phyloP scores from a whole-genome alignment of 37 sponge, comb jelly and placozoan genomes.

The Petrosia ficiformis region DNA sequence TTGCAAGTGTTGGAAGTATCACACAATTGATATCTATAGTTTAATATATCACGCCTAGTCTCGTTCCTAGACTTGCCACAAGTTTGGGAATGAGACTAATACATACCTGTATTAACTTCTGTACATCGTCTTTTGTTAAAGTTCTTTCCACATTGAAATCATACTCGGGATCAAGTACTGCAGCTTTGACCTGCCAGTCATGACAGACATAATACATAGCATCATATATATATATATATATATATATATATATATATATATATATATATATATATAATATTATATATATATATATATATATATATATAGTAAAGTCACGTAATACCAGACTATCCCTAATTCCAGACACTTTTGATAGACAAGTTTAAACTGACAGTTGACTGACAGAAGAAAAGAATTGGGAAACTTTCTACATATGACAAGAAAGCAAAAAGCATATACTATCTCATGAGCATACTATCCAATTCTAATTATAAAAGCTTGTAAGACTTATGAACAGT shows the following conservation, averaged over 20 bases:
- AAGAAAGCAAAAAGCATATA: too few relatives aligned
- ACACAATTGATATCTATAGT: too few relatives aligned
- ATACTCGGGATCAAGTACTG: slow-evolving; percentile 96
- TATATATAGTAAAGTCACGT: too few relatives aligned
- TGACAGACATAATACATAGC: background rate
- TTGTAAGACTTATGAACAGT: too few relatives aligned
- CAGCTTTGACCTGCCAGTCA: slow-evolving; percentile 95
- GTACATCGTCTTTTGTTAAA: slow-evolving; percentile 93
- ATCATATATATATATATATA: background rate
- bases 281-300: too few relatives aligned
- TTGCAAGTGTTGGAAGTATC: too few relatives aligned
- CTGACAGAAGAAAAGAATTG: background rate
- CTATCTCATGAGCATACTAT: too few relatives aligned
- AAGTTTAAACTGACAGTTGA: too few relatives aligned
- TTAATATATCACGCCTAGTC: too few relatives aligned
- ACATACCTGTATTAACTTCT: slow-evolving; percentile 86
- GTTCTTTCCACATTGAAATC: slow-evolving; percentile 93
- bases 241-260: background rate
- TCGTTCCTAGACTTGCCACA: background rate
- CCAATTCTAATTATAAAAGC: background rate
- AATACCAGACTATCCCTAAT: too few relatives aligned
- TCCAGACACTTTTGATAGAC: too few relatives aligned
- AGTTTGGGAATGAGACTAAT: background rate
- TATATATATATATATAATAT: background rate
- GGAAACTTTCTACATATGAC: too few relatives aligned